Conservation (phyloP, 2,797 vertebrate species). For the Pelobates cultripes region DNA sequence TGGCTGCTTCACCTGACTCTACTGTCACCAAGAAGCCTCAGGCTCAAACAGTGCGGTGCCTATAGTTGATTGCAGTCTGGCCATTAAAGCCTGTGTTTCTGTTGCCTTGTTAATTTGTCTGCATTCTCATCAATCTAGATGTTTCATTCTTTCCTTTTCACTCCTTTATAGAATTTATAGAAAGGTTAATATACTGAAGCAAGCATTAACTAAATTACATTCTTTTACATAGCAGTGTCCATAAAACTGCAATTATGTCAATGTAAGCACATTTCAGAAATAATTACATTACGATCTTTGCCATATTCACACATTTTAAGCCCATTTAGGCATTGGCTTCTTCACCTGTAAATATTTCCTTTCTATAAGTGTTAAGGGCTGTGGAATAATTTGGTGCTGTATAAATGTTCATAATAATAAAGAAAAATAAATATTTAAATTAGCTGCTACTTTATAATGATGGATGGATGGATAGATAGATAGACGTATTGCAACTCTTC, state of each 20-base stretch:
- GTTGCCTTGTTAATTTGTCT: constrained; percentile 16
- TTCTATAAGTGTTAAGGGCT: no score
- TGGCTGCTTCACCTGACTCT: constrained; percentile 50
- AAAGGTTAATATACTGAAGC: constrained; percentile 5
- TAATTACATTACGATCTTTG: neutral
- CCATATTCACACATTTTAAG: neutral
- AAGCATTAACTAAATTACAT: neutral
- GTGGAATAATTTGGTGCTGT: no score
- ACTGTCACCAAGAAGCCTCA: constrained; percentile 41
- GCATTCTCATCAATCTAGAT: neutral
- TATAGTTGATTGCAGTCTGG: constrained; percentile 31
- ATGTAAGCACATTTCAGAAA: neutral
- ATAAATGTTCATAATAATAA: no score
- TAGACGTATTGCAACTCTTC: no score
- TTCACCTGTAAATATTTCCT: no score
- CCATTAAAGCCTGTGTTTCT: constrained; percentile 6
- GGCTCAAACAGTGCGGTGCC: constrained; percentile 25
- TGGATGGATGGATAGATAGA: no score
- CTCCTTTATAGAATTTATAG: neutral
- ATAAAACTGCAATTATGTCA: constrained; percentile 35
- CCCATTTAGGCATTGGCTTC: no score
- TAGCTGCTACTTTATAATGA: no score
- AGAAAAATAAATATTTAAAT: no score
- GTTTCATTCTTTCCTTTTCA: neutral
- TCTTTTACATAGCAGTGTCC: constrained; percentile 12